Percentiles rank a stretch among this genome's conserved stretches.
Evolutionary conservation across 2,888 invertebrate species (phyloP).

Genomic region (Zele albiditarsus): DNA sequence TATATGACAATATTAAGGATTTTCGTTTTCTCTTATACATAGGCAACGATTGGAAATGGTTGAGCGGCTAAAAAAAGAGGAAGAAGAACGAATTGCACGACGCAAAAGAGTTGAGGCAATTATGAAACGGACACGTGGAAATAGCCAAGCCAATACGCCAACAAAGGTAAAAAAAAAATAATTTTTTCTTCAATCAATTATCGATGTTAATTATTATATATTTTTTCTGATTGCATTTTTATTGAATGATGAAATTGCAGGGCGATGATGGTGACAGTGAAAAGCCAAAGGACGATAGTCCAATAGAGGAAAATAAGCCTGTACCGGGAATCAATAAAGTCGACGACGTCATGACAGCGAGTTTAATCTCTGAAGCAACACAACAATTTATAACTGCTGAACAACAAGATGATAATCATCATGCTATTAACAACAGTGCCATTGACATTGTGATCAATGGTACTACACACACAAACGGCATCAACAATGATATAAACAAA

Average conservation of each 20-base stretch:
- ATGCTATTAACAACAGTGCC: slow-evolving; percentile 59
- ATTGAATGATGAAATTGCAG: slow-evolving; percentile 49
- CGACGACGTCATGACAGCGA: slow-evolving; percentile 69
- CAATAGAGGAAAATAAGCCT: slow-evolving; percentile 65
- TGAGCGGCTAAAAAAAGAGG: slow-evolving; percentile 87
- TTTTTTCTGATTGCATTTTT: slow-evolving; percentile 13
- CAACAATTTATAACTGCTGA: slow-evolving; percentile 69
- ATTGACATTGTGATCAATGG: slow-evolving; percentile 65
- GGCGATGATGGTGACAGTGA: slow-evolving; percentile 67
- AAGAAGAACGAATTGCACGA: slow-evolving; percentile 89
- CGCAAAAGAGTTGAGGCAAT: slow-evolving; percentile 94
- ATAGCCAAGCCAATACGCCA: slow-evolving; percentile 72
- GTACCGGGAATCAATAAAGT: slow-evolving; percentile 60
- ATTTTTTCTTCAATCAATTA: slow-evolving; percentile 24
- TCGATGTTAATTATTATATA: not conserved
- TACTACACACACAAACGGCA: slow-evolving; percentile 64
- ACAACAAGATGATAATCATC: slow-evolving; percentile 61
- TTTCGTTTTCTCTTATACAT: slow-evolving; percentile 15
- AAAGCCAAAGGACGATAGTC: slow-evolving; percentile 69
- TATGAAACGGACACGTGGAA: slow-evolving; percentile 89
- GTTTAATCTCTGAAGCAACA: slow-evolving; percentile 71
- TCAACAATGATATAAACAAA: slow-evolving; percentile 58
- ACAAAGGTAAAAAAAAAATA: slow-evolving; percentile 68
- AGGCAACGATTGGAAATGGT: slow-evolving; percentile 87
- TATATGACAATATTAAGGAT: not conserved